phyloP scores from a whole-genome alignment of 2,888 invertebrate genomes.

The Trichogramma dendrolimi region DNA sequence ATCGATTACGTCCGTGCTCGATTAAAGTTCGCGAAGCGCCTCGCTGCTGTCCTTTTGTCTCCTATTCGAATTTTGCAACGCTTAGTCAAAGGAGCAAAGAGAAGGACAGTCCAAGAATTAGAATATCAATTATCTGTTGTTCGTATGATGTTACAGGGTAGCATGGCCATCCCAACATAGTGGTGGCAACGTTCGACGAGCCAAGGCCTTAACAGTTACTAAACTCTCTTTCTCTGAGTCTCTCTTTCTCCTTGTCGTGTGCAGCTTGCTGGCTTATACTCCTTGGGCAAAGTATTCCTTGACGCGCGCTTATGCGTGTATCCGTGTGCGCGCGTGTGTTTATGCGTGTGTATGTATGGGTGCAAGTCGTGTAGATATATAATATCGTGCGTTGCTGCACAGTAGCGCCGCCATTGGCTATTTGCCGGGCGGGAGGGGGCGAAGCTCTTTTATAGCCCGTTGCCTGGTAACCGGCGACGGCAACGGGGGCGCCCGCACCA shows the following conservation, averaged over 20 bases:
- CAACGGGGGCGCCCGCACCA: conserved; percentile 21
- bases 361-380: too few species aligned
- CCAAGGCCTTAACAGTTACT: conserved; percentile 51
- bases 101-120: conserved; percentile 32
- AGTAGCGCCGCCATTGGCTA: conserved; percentile 52
- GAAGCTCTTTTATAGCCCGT: conserved; percentile 49
- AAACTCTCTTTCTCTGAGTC: conserved; percentile 32
- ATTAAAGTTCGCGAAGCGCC: conserved; percentile 12
- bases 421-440: conserved; percentile 29
- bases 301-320: too few species aligned
- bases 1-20: conserved; percentile 20
- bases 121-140: conserved; percentile 43
- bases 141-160: conserved; percentile 15
- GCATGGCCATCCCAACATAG: conserved; percentile 22
- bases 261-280: conserved; percentile 46
- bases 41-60: too few species aligned
- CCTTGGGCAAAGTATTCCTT: conserved; percentile 46
- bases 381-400: conserved; percentile 32
- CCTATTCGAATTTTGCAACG: too few species aligned
- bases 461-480: conserved; percentile 46
- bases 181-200: conserved; percentile 23
- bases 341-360: too few species aligned
- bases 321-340: too few species aligned
- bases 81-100: too few species aligned
- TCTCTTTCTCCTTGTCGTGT: conserved; percentile 23